Evolutionary conservation across 1,140 invertebrate species (phyloP).

Genomic region (Leptinotarsa defecta): DNA sequence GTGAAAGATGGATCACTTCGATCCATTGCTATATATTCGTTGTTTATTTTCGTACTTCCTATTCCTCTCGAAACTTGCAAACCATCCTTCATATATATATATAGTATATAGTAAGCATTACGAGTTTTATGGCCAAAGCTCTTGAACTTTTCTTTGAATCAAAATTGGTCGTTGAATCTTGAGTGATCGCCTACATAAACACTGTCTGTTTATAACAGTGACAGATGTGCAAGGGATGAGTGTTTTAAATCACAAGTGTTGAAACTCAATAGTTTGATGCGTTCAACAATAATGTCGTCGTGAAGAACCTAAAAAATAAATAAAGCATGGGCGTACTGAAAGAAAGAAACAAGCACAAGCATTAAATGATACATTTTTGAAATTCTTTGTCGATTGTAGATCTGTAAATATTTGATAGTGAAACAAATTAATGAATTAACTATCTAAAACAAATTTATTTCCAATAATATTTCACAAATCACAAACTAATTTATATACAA

Average conservation of each 20-base stretch:
- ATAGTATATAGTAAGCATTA: neutral
- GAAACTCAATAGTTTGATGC: constrained; percentile 1
- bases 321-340: neutral
- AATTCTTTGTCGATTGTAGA: too few relatives aligned
- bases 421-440: too few relatives aligned
- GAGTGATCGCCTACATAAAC: neutral
- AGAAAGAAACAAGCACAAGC: too few relatives aligned
- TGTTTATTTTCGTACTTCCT: constrained; percentile 3
- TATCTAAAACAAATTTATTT: too few relatives aligned
- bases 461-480: too few relatives aligned
- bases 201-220: constrained; percentile 1
- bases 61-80: neutral
- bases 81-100: neutral
- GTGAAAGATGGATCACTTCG: neutral
- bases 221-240: neutral
- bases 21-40: neutral
- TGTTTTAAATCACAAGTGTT: neutral
- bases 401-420: too few relatives aligned
- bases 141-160: neutral
- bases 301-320: neutral
- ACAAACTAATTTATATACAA: too few relatives aligned
- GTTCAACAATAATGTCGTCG: neutral
- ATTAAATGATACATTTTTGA: too few relatives aligned
- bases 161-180: neutral
- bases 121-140: neutral